phyloP scores from a whole-genome alignment of 1,140 invertebrate genomes.

The Drosophila bocki region DNA sequence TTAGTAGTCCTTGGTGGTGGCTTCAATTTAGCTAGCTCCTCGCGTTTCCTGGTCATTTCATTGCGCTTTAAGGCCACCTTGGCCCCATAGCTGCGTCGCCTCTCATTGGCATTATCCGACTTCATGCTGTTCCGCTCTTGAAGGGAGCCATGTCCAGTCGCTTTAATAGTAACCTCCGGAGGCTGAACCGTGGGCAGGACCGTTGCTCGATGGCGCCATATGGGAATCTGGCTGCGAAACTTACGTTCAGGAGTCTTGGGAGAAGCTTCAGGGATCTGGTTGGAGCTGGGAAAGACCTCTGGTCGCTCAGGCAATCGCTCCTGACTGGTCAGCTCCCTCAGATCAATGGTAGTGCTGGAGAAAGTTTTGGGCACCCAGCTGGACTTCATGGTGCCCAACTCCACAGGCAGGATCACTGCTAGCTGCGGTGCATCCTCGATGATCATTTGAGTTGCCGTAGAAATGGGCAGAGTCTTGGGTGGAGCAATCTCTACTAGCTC shows the following conservation, averaged over 20 bases:
- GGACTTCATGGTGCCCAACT: not conserved
- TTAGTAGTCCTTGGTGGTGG: not conserved
- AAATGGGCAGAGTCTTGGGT: not conserved
- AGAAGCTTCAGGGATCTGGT: not conserved
- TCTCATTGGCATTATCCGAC: constrained; percentile 1
- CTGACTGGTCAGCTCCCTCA: not conserved
- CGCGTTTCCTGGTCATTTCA: not conserved
- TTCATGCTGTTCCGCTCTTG: not conserved
- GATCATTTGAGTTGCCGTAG: not conserved
- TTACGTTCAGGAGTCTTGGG: not conserved
- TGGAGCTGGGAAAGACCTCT: not conserved
- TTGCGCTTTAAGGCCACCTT: constrained; percentile 12
- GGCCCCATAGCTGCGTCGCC: not conserved
- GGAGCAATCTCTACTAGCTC: constrained; percentile 7
- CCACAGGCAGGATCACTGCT: not conserved
- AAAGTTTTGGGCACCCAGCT: constrained; percentile 3
- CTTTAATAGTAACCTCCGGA: no score
- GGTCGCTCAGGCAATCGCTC: not conserved
- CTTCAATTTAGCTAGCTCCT: constrained; percentile 4
- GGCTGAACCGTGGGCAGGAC: not conserved
- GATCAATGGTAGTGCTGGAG: not conserved
- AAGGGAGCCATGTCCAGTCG: not conserved
- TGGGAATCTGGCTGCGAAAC: constrained; percentile 9
- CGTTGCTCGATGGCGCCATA: not conserved
- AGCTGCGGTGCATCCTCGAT: constrained; percentile 23